Conservation (phyloP, 1,140 invertebrate species). For the Drosophila sp. region DNA sequence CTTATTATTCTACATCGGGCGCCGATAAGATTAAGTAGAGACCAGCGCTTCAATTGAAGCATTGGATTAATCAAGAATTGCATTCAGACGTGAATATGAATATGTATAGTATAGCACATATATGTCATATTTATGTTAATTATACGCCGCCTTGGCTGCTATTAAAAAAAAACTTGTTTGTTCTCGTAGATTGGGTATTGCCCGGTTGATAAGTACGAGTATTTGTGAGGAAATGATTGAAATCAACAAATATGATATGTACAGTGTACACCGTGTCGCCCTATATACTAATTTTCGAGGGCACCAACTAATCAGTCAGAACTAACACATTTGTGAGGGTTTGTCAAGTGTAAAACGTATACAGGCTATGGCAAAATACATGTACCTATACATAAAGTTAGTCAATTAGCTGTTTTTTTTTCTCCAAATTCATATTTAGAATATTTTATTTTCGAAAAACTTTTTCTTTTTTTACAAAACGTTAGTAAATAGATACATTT, state of each 20-base stretch:
- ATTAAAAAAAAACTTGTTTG: conserved; percentile 38
- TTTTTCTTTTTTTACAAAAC: too few relatives aligned
- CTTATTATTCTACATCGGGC: too few relatives aligned
- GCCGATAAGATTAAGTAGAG: too few relatives aligned
- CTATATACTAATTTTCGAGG: background rate
- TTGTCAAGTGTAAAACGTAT: background rate
- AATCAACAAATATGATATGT: conserved; percentile 5
- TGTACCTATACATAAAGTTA: background rate
- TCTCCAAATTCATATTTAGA: too few relatives aligned
- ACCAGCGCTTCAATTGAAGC: background rate
- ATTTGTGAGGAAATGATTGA: conserved; percentile 2
- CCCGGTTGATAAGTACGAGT: conserved; percentile 19
- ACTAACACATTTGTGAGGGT: conserved; percentile 6
- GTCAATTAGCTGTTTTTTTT: background rate
- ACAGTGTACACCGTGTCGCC: background rate
- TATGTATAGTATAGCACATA: background rate
- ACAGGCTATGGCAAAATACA: background rate
- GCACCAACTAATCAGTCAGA: background rate
- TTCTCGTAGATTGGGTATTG: conserved; percentile 41
- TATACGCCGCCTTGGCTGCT: background rate
- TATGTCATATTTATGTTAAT: conserved; percentile 5
- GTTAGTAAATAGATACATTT: too few relatives aligned
- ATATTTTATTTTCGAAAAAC: too few relatives aligned
- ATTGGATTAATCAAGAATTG: background rate
- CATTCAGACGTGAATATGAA: background rate